Percentiles rank a stretch among this genome's conserved stretches.
These are phyloP conservation scores for Osmerus mordax DNA, from an alignment of 2,113 vertebrate genomes.

Conservation along the genomic window DNA sequence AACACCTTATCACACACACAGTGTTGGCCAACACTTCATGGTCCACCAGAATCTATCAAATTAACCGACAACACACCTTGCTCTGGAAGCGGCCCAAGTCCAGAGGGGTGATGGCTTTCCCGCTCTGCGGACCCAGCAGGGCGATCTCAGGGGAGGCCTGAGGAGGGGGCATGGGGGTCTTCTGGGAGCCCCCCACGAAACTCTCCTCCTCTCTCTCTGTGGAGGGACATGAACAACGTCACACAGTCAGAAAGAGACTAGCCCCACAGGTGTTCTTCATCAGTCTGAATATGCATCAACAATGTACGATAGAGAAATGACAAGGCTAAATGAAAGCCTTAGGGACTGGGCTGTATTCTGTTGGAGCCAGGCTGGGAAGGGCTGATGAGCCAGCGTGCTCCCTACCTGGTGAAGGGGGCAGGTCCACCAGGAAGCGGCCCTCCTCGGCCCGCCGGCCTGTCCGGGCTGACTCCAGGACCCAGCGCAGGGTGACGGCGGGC, in stretches of 20 bases:
- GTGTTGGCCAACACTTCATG: too few relatives aligned
- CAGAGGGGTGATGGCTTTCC: conserved; percentile 80
- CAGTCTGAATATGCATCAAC: background rate
- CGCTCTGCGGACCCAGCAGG: conserved; percentile 59
- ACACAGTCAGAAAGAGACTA: background rate
- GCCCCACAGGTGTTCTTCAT: too few relatives aligned
- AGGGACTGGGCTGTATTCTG: too few relatives aligned
- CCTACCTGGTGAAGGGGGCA: conserved; percentile 73
- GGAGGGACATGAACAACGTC: background rate
- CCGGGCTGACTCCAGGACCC: conserved; percentile 85
- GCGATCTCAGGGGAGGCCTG: conserved; percentile 62
- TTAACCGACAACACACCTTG: conserved; percentile 51
- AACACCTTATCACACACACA: conserved; percentile 61
- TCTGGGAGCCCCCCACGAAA: conserved; percentile 73
- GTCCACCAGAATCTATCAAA: too few relatives aligned
- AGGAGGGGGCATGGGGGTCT: conserved; percentile 35
- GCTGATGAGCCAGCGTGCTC: too few relatives aligned
- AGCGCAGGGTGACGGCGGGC: conserved; percentile 83
- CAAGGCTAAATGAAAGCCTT: too few relatives aligned
- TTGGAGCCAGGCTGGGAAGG: too few relatives aligned
- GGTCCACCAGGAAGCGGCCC: conserved; percentile 80
- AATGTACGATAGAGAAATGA: too few relatives aligned
- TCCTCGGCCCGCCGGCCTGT: conserved; percentile 80
- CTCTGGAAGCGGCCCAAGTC: conserved; percentile 88
- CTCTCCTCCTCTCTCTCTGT: conserved; percentile 71